Evolutionary conservation across 2,888 invertebrate species (phyloP).

Genomic region (Diarsia brunnea): DNA sequence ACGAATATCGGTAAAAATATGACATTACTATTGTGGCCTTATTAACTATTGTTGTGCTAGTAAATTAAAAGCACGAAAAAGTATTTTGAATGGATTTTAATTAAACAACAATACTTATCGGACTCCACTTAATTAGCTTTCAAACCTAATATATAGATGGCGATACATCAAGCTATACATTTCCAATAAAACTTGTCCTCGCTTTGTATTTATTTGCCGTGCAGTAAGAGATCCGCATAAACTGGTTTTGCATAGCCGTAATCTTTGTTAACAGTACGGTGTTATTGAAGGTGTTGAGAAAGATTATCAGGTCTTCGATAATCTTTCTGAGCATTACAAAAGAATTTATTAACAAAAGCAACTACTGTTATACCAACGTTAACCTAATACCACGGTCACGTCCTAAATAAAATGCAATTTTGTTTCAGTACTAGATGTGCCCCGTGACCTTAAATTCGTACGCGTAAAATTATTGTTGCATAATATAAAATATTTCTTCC

Average conservation of each 20-base stretch:
- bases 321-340: constrained; percentile 5
- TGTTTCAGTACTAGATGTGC: constrained; percentile 10
- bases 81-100: constrained; percentile 30
- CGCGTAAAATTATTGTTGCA: too few species aligned
- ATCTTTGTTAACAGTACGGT: neutral
- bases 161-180: neutral
- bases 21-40: constrained; percentile 4
- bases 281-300: neutral
- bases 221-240: too few species aligned
- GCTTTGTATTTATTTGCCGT: too few species aligned
- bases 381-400: constrained; percentile 47
- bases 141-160: neutral
- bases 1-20: constrained; percentile 16
- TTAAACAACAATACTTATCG: constrained; percentile 37
- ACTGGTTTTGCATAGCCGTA: neutral
- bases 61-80: constrained; percentile 7
- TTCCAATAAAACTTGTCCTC: too few species aligned
- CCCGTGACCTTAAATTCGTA: too few species aligned
- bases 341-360: neutral
- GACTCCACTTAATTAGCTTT: neutral
- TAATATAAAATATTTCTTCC: too few species aligned
- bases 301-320: constrained; percentile 2
- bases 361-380: neutral
- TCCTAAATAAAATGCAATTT: constrained; percentile 18
- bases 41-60: neutral